Base-by-base conservation (phyloP, 1,140 invertebrate species). In the Lithobius niger region DNA sequence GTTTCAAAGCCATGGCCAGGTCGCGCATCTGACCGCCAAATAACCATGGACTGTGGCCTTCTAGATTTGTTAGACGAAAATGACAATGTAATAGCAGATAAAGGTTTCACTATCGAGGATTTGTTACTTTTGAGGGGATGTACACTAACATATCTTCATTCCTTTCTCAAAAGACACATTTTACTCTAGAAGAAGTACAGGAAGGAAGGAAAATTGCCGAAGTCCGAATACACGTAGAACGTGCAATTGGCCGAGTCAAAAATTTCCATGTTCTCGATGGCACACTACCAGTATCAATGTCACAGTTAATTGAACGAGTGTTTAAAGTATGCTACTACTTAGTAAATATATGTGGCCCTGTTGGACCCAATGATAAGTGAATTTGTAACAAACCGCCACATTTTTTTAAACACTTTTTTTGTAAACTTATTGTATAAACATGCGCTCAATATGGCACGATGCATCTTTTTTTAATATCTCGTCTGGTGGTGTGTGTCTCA, bases 1-100 rank as follows among this genome's bases (percentile, higher is more conserved):
- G 40, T 64, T 13, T 64, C 63, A 1, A 48, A 62, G 13, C 44
- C 59, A 15, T 64, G 50, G 27, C 52, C 43, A 36, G 62, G 62
- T 1, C 48, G 56, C 18, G 57, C 56, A 10, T 63, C 59, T 19
- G 62, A 64, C 44, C 51, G 54, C 52, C 26, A 49, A 15, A 60
- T 64, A 48, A 57, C 60, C 19, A 22, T 54, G 28, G 21, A 59
- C 21, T 58, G 55, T 56, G 62, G 58, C 1, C 55, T 65, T 53
- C 49, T 64, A 16, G 4, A 51, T 26, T 18, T 25, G 1, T 40
- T 56, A 10, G 47, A 56, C 4, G 3, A 13, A 3, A 48, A 24
- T 6, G 55, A 56, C 24, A 40, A n/a, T n/a, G n/a, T n/a, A n/a
- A n/a, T n/a, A n/a, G n/a, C n/a, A n/a, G n/a, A n/a, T n/a, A n/a